Evolutionary conservation across 2,797 vertebrate species (phyloP).

Genomic region (Manis crassicaudata): DNA sequence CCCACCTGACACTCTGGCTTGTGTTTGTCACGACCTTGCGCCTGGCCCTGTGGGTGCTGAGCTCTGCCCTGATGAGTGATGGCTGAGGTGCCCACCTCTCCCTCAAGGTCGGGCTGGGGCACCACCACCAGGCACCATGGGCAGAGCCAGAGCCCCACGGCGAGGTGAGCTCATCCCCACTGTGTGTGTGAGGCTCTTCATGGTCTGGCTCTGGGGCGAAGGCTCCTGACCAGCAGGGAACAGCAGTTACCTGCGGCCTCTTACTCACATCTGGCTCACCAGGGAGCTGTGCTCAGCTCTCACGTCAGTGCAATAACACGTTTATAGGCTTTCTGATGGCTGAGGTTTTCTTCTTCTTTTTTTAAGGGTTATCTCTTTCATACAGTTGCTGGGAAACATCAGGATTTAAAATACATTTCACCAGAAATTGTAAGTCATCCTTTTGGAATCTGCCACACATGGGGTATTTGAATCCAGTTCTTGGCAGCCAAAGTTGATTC

Average conservation of each 20-base stretch:
- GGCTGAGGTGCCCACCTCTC: neutral
- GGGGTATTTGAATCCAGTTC: neutral
- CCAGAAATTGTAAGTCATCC: constrained; percentile 91
- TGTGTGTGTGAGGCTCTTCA: neutral
- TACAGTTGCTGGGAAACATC: constrained; percentile 94
- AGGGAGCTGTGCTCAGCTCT: neutral
- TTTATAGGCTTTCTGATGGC: neutral
- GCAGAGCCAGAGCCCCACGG: too few relatives aligned
- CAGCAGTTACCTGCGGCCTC: neutral
- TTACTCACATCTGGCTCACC: neutral
- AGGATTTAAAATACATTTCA: constrained; percentile 97
- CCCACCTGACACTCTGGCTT: neutral
- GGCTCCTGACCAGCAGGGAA: neutral
- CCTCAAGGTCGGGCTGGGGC: neutral
- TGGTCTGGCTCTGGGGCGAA: neutral
- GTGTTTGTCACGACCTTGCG: neutral
- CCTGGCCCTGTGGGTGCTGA: neutral
- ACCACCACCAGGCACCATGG: too few relatives aligned
- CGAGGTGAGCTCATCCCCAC: too few relatives aligned
- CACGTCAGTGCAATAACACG: neutral
- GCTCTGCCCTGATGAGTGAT: neutral
- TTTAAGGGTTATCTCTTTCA: constrained; percentile 89
- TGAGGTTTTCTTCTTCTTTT: neutral
- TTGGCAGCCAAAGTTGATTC: neutral
- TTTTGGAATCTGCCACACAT: neutral